Percentiles rank a stretch among this genome's conserved stretches.
phyloP scores from a whole-genome alignment of 2,888 invertebrate genomes.

The Entomobrya multifasciata region DNA sequence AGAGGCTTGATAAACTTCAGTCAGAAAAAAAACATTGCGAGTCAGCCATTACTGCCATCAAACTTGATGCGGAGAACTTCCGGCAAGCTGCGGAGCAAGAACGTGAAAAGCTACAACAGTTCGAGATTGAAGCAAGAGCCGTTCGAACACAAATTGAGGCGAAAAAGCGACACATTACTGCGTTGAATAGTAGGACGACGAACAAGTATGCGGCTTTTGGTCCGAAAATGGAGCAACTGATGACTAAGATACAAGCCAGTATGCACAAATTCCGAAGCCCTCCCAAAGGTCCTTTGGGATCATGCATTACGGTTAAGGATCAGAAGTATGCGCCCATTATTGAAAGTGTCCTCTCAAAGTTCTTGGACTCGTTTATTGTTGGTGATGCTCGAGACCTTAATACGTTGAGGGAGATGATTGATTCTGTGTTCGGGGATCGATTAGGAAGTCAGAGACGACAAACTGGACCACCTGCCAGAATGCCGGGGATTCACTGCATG shows the following conservation, averaged over 20 bases:
- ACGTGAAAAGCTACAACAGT: constrained; percentile 10
- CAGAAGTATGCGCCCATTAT: constrained; percentile 68
- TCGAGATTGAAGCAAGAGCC: background rate
- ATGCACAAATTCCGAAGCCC: constrained; percentile 60
- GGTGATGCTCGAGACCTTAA: constrained; percentile 68
- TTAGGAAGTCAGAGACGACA: background rate
- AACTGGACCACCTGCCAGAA: background rate
- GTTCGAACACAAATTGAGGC: constrained; percentile 8
- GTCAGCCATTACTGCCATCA: constrained; percentile 1
- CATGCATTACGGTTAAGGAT: constrained; percentile 76
- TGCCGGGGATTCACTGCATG: constrained; percentile 10
- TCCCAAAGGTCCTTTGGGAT: constrained; percentile 78
- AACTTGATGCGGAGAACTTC: constrained; percentile 68
- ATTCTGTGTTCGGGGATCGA: background rate
- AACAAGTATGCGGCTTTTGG: constrained; percentile 75
- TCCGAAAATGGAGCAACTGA: constrained; percentile 69
- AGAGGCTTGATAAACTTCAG: constrained; percentile 1
- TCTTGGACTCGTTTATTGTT: constrained; percentile 68
- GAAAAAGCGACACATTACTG: constrained; percentile 21
- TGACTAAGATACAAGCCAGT: constrained; percentile 71
- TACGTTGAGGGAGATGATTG: constrained; percentile 51
- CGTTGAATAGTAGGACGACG: constrained; percentile 16
- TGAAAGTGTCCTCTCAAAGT: constrained; percentile 59
- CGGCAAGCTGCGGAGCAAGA: constrained; percentile 44
- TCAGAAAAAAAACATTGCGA: constrained; percentile 43